Evolutionary conservation across 2,888 invertebrate species (phyloP), one percentile per base, ranked within the genome.

Genomic region (Aspidiotus rigidus): DNA sequence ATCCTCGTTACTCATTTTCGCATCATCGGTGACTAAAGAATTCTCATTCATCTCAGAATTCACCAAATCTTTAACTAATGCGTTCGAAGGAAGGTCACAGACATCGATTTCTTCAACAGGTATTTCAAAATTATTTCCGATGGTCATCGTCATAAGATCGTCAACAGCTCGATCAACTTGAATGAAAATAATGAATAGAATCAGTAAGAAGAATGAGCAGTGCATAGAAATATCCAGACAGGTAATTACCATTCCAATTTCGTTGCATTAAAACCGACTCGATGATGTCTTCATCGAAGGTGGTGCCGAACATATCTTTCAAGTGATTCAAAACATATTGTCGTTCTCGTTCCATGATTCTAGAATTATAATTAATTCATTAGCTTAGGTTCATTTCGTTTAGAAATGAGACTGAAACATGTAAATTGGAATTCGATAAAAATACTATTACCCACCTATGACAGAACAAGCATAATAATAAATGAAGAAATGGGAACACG

Each of bases 171-270:
- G 67, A 49, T 67, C 67, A 57, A 59, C 67, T 67, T 17, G 6
- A 53, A 60, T 8, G 41, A 28, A 66, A 64, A 6, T 49, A 13
- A 49, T 49, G 11, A 49, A 49, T 49, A 6, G 49, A 6, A 49
- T 13, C 49, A 49, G n/a, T 13, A 3, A 3, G 11, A n/a, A 13
- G 2, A 49, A 49, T 49, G 49, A 13, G 6, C 10, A 49, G 49
- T 49, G 2, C 28, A 1, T 28, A 28, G 28, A 5, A 3, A 28
- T 28, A 28, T 5, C 28, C 5, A 3, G 5, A 28, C 28, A 28
- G 66, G 10, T 42, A 73, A 76, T 76, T 72, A 77, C 77, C 70
- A 71, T 77, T 73, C 75, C 76, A 77, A 41, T 75, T 72, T 54
- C 75, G 76, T 61, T 73, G 74, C 69, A 75, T 71, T 28, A 76